These are phyloP conservation scores for Brachionus plicatilis DNA, from an alignment of 1,140 invertebrate genomes.

Conservation along the genomic window DNA sequence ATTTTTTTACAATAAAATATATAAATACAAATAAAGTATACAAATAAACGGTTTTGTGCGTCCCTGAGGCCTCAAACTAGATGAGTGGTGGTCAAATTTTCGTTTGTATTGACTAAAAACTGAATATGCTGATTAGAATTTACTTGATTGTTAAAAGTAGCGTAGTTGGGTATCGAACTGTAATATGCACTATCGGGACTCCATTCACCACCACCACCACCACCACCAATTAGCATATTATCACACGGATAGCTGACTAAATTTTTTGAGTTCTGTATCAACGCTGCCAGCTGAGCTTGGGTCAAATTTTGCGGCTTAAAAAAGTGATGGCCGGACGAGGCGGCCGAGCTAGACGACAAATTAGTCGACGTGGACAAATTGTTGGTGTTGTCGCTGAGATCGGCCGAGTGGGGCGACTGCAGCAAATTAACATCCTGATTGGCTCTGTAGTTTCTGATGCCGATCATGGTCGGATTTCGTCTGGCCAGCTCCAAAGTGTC, in stretches of 20 bases:
- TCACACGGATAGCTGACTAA: not conserved
- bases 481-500: not conserved
- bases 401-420: not conserved
- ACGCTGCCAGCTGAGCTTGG: not conserved
- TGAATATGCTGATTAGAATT: constrained; percentile 2
- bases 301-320: not conserved
- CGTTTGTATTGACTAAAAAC: not conserved
- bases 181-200: constrained; percentile 34
- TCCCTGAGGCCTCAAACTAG: not conserved
- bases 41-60: not conserved
- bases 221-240: not conserved
- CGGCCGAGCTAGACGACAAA: constrained; percentile 13
- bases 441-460: not conserved
- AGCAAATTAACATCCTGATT: not conserved
- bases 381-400: not conserved
- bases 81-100: constrained; percentile 4
- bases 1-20: not conserved
- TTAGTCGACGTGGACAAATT: constrained; percentile 24
- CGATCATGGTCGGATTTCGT: not conserved
- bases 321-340: not conserved
- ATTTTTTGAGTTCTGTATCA: not conserved
- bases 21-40: not conserved
- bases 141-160: not conserved
- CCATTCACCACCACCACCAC: not conserved
- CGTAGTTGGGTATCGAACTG: constrained; percentile 38